phyloP scores from a whole-genome alignment of 2,888 invertebrate genomes.

The Heliconius charithonia region DNA sequence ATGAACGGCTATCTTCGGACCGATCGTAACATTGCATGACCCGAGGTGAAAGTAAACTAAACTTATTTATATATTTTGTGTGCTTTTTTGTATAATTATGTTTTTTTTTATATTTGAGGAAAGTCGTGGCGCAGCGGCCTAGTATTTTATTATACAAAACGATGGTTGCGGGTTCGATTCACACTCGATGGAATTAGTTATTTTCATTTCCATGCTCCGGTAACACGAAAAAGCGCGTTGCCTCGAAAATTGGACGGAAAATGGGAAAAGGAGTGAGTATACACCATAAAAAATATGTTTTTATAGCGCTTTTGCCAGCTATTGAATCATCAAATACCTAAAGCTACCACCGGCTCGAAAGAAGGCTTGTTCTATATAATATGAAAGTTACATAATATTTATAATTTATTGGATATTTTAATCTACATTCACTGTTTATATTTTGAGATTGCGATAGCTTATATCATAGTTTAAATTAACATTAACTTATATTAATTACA shows the following conservation, averaged over 20 bases:
- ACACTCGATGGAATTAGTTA: background rate
- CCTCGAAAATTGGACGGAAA: no score
- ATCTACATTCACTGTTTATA: background rate
- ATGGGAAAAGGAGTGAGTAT: no score
- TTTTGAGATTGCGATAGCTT: background rate
- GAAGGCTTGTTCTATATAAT: no score
- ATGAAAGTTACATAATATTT: no score
- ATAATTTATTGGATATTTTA: background rate
- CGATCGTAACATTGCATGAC: constrained; percentile 44
- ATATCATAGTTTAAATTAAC: background rate
- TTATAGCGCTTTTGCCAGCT: no score
- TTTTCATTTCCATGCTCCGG: no score
- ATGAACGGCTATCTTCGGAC: constrained; percentile 37
- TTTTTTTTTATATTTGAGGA: no score
- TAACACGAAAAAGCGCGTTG: no score
- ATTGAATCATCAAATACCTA: no score
- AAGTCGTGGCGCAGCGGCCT: no score
- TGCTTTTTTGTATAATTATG: background rate
- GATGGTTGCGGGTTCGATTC: background rate
- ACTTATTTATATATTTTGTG: constrained; percentile 25
- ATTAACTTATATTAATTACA: background rate
- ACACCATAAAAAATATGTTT: no score
- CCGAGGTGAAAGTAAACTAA: constrained; percentile 41
- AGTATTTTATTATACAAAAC: background rate
- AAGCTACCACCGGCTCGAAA: no score